Percentiles rank a stretch among this genome's conserved stretches.
phyloP scores from a whole-genome alignment of 2,797 vertebrate genomes.

The Gallinago solitaria region DNA sequence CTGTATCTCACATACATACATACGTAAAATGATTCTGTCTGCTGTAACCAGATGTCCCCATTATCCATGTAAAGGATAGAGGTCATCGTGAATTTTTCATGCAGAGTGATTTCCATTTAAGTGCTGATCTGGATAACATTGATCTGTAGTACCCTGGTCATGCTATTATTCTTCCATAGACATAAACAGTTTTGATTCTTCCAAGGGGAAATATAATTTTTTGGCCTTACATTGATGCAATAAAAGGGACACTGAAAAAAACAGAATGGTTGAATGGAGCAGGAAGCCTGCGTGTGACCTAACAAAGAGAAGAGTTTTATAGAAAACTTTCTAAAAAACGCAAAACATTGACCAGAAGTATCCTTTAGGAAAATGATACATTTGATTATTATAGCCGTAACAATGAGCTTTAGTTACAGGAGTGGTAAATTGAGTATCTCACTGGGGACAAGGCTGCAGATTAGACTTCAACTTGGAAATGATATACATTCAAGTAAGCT shows the following conservation, averaged over 20 bases:
- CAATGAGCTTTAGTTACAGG: conserved; percentile 65
- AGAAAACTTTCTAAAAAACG: not conserved
- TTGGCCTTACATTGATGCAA: not conserved
- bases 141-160: conserved; percentile 33
- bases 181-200: conserved; percentile 24
- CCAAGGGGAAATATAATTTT: not conserved
- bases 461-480: conserved; percentile 54
- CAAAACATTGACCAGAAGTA: conserved; percentile 28
- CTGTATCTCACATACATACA: not conserved
- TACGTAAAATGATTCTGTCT: conserved; percentile 40
- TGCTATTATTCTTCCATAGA: conserved; percentile 20
- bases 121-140: conserved; percentile 63
- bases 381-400: conserved; percentile 48
- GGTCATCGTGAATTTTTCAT: conserved; percentile 66
- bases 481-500: conserved; percentile 15
- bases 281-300: not conserved
- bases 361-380: conserved; percentile 65
- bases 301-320: conserved; percentile 15
- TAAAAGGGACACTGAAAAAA: conserved; percentile 6
- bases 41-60: conserved; percentile 63
- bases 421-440: conserved; percentile 52
- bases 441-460: conserved; percentile 33
- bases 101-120: conserved; percentile 63
- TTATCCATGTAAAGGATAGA: conserved; percentile 58
- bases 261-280: not conserved